A percentile compares a stretch with the other conserved stretches of the same genome.
These are phyloP conservation scores for Yponomeuta plumbellus DNA, from an alignment of 2,888 invertebrate species.

Conservation along the genomic window DNA sequence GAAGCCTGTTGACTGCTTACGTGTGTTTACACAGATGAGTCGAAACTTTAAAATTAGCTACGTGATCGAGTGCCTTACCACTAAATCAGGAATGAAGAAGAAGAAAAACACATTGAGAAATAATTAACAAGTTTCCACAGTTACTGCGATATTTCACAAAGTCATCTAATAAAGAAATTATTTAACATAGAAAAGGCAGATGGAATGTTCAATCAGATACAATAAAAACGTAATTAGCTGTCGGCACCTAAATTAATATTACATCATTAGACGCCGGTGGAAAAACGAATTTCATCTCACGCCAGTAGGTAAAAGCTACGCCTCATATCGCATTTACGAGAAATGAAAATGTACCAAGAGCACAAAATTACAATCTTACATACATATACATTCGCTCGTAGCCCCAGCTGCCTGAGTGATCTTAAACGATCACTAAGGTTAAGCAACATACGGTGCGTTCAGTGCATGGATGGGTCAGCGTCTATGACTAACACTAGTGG, in stretches of 20 bases:
- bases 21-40: constrained; percentile 68
- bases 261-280: not conserved
- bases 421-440: no score
- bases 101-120: not conserved
- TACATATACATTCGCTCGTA: no score
- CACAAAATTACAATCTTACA: no score
- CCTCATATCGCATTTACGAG: not conserved
- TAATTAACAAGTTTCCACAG: not conserved
- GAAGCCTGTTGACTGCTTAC: constrained; percentile 39
- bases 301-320: not conserved
- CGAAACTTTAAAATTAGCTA: constrained; percentile 54
- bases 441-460: no score
- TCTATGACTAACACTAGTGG: no score
- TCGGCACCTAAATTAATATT: not conserved
- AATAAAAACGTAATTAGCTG: not conserved
- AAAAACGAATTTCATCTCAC: not conserved
- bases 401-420: no score
- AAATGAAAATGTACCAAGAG: not conserved
- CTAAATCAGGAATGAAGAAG: constrained; percentile 1
- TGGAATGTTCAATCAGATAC: not conserved
- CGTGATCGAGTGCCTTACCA: constrained; percentile 37
- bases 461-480: no score
- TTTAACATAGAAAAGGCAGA: not conserved
- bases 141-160: not conserved
- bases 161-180: not conserved